Evolutionary conservation across 2,113 vertebrate genomes (phyloP).

Genomic region (Etheostoma spectabile): DNA sequence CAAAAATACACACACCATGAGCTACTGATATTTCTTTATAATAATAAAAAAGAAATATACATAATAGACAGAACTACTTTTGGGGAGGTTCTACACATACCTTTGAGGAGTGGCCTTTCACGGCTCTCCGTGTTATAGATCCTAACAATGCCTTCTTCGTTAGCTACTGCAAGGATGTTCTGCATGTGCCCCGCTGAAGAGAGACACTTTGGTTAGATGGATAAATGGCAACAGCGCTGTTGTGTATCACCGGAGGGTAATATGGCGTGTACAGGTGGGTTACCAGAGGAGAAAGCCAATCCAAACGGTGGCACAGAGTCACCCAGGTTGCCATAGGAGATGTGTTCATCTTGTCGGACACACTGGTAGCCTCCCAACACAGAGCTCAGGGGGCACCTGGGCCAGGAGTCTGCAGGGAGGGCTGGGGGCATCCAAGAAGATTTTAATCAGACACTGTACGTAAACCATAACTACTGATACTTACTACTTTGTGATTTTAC

Average conservation of each 20-base stretch:
- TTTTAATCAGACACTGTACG: background rate
- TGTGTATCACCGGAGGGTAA: background rate
- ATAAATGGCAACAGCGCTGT: background rate
- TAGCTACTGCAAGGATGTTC: conserved; percentile 90
- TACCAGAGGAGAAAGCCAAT: conserved; percentile 92
- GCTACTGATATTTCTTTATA: background rate
- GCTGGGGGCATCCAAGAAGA: conserved; percentile 23
- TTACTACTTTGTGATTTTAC: no score
- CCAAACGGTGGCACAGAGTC: conserved; percentile 94
- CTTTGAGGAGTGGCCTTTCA: conserved; percentile 86
- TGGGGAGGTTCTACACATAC: conserved; percentile 66
- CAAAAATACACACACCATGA: conserved; percentile 40
- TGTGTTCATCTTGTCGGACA: conserved; percentile 87
- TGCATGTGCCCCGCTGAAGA: conserved; percentile 82
- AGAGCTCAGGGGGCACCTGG: conserved; percentile 85
- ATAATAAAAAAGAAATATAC: no score
- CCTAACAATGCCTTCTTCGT: conserved; percentile 94
- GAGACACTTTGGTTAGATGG: conserved; percentile 3
- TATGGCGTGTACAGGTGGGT: background rate
- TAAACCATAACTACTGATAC: background rate
- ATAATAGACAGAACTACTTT: no score
- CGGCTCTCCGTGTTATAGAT: conserved; percentile 90
- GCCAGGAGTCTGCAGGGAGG: conserved; percentile 68
- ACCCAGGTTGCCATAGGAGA: conserved; percentile 88
- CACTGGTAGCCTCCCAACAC: conserved; percentile 89